A percentile compares a stretch with the other conserved stretches of the same genome.
Conservation (phyloP, 2,797 vertebrate species). For the Peromyscus melanophrys region DNA sequence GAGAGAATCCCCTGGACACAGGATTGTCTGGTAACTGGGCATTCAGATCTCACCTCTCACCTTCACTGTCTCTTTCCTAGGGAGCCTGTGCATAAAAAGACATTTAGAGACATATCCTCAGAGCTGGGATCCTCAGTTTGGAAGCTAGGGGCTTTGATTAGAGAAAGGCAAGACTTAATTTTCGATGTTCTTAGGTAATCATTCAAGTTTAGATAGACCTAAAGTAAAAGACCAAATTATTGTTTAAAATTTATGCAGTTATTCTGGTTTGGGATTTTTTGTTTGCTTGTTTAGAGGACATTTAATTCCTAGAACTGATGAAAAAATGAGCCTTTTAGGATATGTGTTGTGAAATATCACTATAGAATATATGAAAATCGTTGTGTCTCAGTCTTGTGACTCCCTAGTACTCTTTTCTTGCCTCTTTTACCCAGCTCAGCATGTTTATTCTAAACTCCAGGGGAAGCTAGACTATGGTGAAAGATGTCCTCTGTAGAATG, state of each 20-base stretch:
- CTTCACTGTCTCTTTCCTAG: background rate
- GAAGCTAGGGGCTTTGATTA: background rate
- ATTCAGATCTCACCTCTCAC: background rate
- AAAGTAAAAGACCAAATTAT: background rate
- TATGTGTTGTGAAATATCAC: background rate
- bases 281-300: background rate
- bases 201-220: background rate
- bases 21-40: background rate
- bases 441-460: background rate
- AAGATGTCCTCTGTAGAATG: accelerated
- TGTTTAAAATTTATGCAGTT: background rate
- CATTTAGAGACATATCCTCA: too few relatives aligned
- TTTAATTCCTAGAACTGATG: background rate
- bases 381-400: too few relatives aligned
- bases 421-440: background rate
- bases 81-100: background rate
- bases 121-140: background rate
- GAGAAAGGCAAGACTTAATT: too few relatives aligned
- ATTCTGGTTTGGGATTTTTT: too few relatives aligned
- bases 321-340: background rate
- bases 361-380: background rate
- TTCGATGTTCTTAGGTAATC: background rate
- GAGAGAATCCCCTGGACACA: background rate
- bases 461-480: background rate
- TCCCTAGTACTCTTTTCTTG: background rate